Evolutionary conservation across 2,888 invertebrate genomes (phyloP), one percentile per base, ranked within the genome.

Genomic region (Scaeva pyrastri): DNA sequence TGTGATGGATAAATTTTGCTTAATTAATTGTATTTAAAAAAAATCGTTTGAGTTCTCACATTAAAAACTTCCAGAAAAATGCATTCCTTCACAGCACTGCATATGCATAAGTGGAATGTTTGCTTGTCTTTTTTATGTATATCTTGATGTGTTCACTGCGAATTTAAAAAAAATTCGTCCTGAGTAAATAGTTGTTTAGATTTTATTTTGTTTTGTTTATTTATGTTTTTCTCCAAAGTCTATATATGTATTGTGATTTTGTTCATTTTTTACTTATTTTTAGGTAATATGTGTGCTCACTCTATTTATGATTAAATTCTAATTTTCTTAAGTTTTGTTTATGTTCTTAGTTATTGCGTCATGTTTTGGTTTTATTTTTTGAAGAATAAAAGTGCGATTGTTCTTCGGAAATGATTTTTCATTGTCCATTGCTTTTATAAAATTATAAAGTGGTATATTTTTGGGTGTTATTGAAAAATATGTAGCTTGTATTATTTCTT

Each of bases 231-330:
- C 70, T 84, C 83, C 79, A 84, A 83, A 87, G 56, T 80, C 80
- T 84, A 45, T 66, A 66, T 48, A 79, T n/a, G n/a, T 78, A 87
- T 71, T 39, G 73, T 84, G 68, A 71, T 76, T 87, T 86, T 79
- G 73, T 79, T 76, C 62, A 8, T 31, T 84, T 84, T 66, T 88
- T 78, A 83, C 83, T 84, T 76, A 60, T 71, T 74, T 74, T 80
- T 68, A 83, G 82, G 78, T 84, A 84, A 84, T 87, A 75, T 78
- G 78, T 84, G 83, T 84, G 80, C 87, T 87, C 87, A 87, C 87
- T 87, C 87, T 66, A 66, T 60, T 60, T 87, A 87, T 83, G 72
- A 62, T 83, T 79, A 79, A 87, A 79, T 43, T 79, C 83, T 87
- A 87, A 87, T 58, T 83, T 72, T 66, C 64, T 72, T 73, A 64